Evolutionary conservation across 2,113 vertebrate genomes (phyloP), one percentile per base, ranked within the genome.

Genomic region (Toxotes jaculatrix): DNA sequence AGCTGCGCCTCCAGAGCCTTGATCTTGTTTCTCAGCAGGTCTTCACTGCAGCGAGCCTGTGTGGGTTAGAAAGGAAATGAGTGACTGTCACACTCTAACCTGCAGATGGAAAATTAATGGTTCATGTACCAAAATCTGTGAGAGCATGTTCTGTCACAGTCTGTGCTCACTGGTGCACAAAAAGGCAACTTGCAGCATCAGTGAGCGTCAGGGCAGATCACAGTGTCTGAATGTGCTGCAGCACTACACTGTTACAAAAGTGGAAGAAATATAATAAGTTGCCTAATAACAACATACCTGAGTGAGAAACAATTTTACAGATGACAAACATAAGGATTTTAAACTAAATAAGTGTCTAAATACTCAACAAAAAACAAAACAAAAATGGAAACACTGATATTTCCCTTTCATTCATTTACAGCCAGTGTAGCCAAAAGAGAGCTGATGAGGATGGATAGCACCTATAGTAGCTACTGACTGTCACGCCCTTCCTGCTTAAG

Each of bases 11-110:
- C 97, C 59, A 99, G 94, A 21, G 94, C 91, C 76, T 93, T 94
- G 43, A 99, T 95, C 92, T 97, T 96, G 76, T 94, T 94, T 91
- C 95, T 97, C 83, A 98, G 85, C 87, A 96, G 95, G 63, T 99
- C 97, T 92, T 99, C 98, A 0, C 95, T 97, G 83, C 97, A 95
- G 86, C 96, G 96, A 63, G 95, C 95, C 98, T 99, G 94, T 91
- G 91, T 89, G 93, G 92, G 90, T 80, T 88, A 87, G 82, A 95
- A 53, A 94, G 93, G 92, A 95, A 94, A 93, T 86, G 88, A 63
- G 77, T 80, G 70, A 63, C 62, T 88, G 77, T 83, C 73, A 82
- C n/a, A 55, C 47, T 85, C 65, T 42, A 77, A 68, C 74, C 60
- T 79, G 67, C 80, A 81, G 27, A 78, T 86, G 76, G 59, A 84